phyloP scores from a whole-genome alignment of 2,113 vertebrate species.

The Dipodomys merriami region DNA sequence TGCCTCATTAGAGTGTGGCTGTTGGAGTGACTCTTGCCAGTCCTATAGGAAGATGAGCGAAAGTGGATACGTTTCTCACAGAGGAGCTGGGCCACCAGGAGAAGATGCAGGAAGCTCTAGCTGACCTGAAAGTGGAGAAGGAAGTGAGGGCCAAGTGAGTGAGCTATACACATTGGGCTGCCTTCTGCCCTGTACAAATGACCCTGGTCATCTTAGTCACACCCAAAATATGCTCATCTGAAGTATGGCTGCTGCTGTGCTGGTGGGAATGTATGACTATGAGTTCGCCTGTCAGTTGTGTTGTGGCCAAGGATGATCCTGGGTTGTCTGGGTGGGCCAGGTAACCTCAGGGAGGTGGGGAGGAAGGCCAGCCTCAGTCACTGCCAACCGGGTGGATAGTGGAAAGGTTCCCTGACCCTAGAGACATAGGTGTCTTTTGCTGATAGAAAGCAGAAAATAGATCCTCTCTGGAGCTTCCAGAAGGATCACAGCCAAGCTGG shows the following conservation, averaged over 20 bases:
- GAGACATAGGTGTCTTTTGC: rapidly evolving
- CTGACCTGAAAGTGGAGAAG: conserved; percentile 93
- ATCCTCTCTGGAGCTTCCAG: background rate
- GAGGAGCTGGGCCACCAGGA: conserved; percentile 95
- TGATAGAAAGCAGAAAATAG: background rate
- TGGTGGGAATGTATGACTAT: no score
- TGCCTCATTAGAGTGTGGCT: background rate
- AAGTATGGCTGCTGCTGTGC: no score
- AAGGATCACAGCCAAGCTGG: background rate
- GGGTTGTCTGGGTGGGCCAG: no score
- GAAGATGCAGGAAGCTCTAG: conserved; percentile 91
- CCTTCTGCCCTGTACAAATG: background rate
- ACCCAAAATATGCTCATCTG: no score
- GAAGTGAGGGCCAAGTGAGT: conserved; percentile 86
- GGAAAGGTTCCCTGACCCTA: background rate
- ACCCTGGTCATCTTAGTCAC: background rate
- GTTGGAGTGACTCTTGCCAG: background rate
- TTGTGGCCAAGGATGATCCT: rapidly evolving
- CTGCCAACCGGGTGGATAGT: background rate
- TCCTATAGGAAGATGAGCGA: conserved; percentile 91
- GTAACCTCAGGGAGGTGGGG: background rate
- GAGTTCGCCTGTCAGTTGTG: rapidly evolving
- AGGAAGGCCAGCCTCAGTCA: no score
- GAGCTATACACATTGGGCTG: no score
- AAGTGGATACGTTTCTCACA: conserved; percentile 92